These are phyloP conservation scores for Acleris laterana DNA, from an alignment of 2,888 invertebrate genomes.

Conservation along the genomic window DNA sequence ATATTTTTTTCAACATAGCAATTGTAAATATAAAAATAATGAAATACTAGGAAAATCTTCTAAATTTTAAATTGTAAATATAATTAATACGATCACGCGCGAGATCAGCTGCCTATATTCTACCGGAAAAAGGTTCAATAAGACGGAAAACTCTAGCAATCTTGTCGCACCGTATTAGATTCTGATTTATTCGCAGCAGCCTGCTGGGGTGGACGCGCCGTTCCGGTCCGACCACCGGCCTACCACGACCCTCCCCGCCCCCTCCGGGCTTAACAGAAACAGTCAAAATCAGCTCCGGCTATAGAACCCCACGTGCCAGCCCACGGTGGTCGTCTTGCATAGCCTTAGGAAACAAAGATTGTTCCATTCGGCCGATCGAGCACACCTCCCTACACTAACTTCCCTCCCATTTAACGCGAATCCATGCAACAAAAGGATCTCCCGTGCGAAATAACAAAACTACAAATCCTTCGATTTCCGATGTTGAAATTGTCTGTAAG, in stretches of 20 bases:
- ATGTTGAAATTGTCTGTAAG: constrained; percentile 45
- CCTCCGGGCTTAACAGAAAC: constrained; percentile 38
- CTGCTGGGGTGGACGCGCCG: constrained; percentile 70
- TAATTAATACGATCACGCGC: constrained; percentile 21
- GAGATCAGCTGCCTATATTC: constrained; percentile 33
- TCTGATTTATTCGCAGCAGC: constrained; percentile 77
- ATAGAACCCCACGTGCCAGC: constrained; percentile 59
- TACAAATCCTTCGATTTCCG: constrained; percentile 69
- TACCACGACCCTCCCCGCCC: constrained; percentile 54
- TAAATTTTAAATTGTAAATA: neutral
- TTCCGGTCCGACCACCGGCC: constrained; percentile 61
- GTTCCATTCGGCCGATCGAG: constrained; percentile 78
- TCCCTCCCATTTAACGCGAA: constrained; percentile 83
- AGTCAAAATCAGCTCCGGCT: constrained; percentile 43
- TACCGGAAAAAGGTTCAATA: constrained; percentile 67
- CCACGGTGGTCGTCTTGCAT: constrained; percentile 63
- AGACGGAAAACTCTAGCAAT: constrained; percentile 75
- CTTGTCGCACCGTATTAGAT: constrained; percentile 75
- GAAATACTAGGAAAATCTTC: no score
- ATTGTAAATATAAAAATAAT: no score
- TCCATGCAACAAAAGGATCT: constrained; percentile 80
- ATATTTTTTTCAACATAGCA: no score
- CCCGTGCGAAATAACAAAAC: constrained; percentile 82
- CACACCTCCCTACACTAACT: constrained; percentile 79
- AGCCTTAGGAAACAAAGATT: constrained; percentile 82